Conservation (phyloP, 2,113 vertebrate species). For the Oryzias curvinotus region DNA sequence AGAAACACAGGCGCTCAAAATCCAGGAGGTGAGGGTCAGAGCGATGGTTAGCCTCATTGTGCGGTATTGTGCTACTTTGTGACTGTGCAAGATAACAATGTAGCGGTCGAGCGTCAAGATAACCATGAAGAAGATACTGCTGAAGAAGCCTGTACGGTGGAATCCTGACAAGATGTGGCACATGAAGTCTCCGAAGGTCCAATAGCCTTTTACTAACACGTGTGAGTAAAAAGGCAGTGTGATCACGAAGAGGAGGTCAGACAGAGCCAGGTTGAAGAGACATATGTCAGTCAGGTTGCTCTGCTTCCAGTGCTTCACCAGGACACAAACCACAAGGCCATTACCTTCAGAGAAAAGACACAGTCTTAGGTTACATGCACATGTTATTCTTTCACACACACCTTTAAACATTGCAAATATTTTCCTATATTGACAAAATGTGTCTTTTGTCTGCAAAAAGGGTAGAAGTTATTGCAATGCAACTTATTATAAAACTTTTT, state of each 20-base stretch:
- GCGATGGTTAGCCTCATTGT: conserved; percentile 54
- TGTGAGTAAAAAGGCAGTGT: conserved; percentile 82
- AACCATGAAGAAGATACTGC: conserved; percentile 86
- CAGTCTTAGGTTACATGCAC: too few relatives aligned
- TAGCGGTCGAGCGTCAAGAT: conserved; percentile 89
- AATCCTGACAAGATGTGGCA: conserved; percentile 77
- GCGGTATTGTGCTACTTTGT: conserved; percentile 67
- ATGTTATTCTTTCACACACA: too few relatives aligned
- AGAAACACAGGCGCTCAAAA: conserved; percentile 69
- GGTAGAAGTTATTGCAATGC: too few relatives aligned
- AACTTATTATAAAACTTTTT: not conserved
- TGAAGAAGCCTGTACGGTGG: conserved; percentile 82
- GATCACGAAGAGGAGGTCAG: conserved; percentile 85
- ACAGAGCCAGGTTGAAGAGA: conserved; percentile 84
- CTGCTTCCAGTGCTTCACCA: conserved; percentile 71
- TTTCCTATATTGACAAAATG: too few relatives aligned
- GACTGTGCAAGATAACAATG: conserved; percentile 77
- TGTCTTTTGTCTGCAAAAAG: too few relatives aligned
- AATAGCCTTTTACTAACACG: conserved; percentile 57
- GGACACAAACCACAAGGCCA: conserved; percentile 81
- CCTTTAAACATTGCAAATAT: too few relatives aligned
- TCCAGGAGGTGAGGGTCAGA: conserved; percentile 64
- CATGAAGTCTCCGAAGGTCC: conserved; percentile 80
- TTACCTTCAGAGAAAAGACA: conserved; percentile 66
- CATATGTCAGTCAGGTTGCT: conserved; percentile 84